Evolutionary conservation across 2,888 invertebrate genomes (phyloP), one percentile per base, ranked within the genome.

Genomic region (Mactromeris polynyma): DNA sequence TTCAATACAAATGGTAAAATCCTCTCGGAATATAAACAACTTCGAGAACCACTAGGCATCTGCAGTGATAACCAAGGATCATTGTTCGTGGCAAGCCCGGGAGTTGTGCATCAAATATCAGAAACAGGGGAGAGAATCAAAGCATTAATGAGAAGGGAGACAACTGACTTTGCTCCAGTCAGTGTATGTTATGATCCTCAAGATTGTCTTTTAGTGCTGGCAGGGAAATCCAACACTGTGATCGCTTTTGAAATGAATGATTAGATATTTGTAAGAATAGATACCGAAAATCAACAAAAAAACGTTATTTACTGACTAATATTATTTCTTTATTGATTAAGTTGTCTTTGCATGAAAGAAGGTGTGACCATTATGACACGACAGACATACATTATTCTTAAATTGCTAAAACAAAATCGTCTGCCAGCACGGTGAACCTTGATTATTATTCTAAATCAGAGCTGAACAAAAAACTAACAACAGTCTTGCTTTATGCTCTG

Each of bases 91-190:
- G 82, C 88, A 77, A 86, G 88, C 33, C 88, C 91, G 0, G 87
- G 91, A 6, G 83, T 86, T 11, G 81, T 91, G n/a, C 89, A 91
- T 64, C 91, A 91, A 77, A 77, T 91, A n/a, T 86, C 88, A 9
- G 80, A 64, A 11, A 69, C 85, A 40, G 91, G 91, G 42, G 88
- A 88, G 36, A 87, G 85, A 81, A 85, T 91, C 7, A 81, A 80
- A 73, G 46, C 88, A 19, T 40, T 91, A 31, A 88, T 91, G 83
- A 85, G 78, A 40, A 86, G 88, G 84, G 86, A 89, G n/a, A 83
- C 85, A 26, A 83, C 85, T 14, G 88, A 87, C 26, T 91, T 91
- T 81, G 51, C 88, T 69, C 89, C 88, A 36, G 36, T 81, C 31
- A 64, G 80, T 54, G 82, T 88, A 19, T 82, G 89, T 77, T 91